Evolutionary conservation across 2,113 vertebrate genomes (phyloP), one percentile per base, ranked within the genome.

Genomic region (Sinocyclocheilus anophthalmus): DNA sequence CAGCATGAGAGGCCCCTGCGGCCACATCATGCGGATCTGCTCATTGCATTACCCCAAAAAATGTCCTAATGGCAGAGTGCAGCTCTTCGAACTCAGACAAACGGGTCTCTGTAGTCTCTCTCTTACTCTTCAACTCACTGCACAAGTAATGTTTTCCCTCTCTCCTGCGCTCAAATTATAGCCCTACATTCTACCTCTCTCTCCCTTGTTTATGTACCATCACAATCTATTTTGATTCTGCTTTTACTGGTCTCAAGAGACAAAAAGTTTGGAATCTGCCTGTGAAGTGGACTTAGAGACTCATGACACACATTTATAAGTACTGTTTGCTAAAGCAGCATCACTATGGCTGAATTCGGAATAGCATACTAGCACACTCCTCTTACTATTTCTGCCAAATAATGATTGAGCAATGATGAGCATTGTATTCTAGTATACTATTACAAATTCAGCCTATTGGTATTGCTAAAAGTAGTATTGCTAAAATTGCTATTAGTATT

Each of bases 21-120:
- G 94, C 93, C 95, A 91, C 87, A 96, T 94, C 94, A 95, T 95
- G 94, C 93, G 94, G 92, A 94, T 95, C 95, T 92, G 92, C 92
- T 93, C 95, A 94, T 94, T 94, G 95, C 95, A 96, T 96, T 94
- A 93, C 88, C 55, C 70, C 26, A 94, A 94, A 94, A 94, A 90
- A 91, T 90, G 91, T 95, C 92, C 94, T 94, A 95, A 94, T 94
- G 93, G 95, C 91, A 94, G 93, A 91, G 90, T 91, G 94, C 93
- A 93, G 81, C 82, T 93, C 93, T 91, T 95, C 93, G 90, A 94
- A 73, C 50, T 57, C 69, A 84, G 45, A 59, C 76, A 78, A 80
- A 63, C 37, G 20, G 57, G 33, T 80, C 69, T 80, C 77, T 39
- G 37, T 80, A 80, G 77, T 37, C 55, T n/a, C 53, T 39, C 33